Conservation (phyloP, 1,140 invertebrate species). For the Monochamus saltuarius region DNA sequence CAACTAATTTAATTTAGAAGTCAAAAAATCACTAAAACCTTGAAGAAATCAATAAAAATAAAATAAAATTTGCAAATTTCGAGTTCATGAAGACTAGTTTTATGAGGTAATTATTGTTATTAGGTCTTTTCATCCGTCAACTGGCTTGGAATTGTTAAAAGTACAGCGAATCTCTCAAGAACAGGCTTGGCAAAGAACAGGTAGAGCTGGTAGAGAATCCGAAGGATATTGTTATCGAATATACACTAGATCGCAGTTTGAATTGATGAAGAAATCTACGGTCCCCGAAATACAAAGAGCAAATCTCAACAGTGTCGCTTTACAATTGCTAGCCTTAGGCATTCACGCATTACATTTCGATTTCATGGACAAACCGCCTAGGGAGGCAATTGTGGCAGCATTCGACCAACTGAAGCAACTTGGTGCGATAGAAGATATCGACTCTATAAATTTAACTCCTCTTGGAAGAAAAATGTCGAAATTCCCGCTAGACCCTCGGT, state of each 20-base stretch:
- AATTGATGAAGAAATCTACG: constrained; percentile 67
- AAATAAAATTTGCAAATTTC: too few relatives aligned
- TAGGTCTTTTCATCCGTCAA: constrained; percentile 75
- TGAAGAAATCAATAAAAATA: too few relatives aligned
- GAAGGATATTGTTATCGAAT: constrained; percentile 82
- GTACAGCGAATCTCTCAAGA: constrained; percentile 86
- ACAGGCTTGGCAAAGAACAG: constrained; percentile 89
- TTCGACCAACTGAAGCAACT: constrained; percentile 71
- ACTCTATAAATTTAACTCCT: constrained; percentile 65
- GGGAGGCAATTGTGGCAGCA: constrained; percentile 67
- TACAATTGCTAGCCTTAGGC: constrained; percentile 84
- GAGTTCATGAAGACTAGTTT: too few relatives aligned
- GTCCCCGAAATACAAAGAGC: constrained; percentile 83
- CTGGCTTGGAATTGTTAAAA: constrained; percentile 81
- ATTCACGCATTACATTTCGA: constrained; percentile 83
- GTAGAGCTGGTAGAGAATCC: constrained; percentile 84
- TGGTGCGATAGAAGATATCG: constrained; percentile 66
- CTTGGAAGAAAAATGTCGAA: constrained; percentile 83
- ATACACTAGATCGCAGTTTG: constrained; percentile 70
- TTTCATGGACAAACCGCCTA: constrained; percentile 85
- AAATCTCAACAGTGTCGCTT: constrained; percentile 44
- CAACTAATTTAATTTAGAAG: too few relatives aligned
- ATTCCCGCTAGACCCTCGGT: constrained; percentile 91
- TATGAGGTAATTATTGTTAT: constrained; percentile 28
- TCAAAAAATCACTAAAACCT: too few relatives aligned